Evolutionary conservation across 2,797 vertebrate genomes (phyloP), one percentile per base, ranked within the genome.

Genomic region (Sebastes nivosus): DNA sequence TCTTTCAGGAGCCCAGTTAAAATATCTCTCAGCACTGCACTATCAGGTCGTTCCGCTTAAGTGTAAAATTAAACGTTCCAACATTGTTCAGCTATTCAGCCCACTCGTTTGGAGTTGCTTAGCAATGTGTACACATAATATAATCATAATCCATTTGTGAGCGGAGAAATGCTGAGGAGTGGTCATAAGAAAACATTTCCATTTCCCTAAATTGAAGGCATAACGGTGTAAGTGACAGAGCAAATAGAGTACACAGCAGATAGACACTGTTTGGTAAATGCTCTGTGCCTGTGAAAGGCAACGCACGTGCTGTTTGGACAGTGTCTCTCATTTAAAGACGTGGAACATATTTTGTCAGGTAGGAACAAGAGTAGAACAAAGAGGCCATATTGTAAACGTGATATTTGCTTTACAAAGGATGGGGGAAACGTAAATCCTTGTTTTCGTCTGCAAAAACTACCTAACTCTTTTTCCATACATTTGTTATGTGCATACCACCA

Each of bases 161-260:
- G 79, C 5, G 72, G 72, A 87, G 85, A 87, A 84, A 88, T 79
- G 77, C 79, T 65, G 81, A 87, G 65, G 71, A 90, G 87, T 63
- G 86, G 83, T 88, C 81, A 70, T 87, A 87, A 84, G 87, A 88
- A 93, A 94, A 93, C 89, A 87, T 91, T 95, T 92, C 89, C 82
- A 84, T 87, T 83, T 88, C 70, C 75, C 75, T 34, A 81, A 91
- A 86, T 87, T 88, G 79, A 77, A 89, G 72, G 81, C 83, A 58
- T 87, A 83, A 84, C 77, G 55, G 77, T 59, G 74, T 80, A 71
- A 81, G 78, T 32, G 66, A 61, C 79, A 73, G 83, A 88, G 84
- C 83, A 92, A 92, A 87, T 82, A 80, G 73, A 80, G 58, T 0
- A 50, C 52, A 75, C 66, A 70, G 64, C 42, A 84, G 72, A 84